Evolutionary conservation across 2,888 invertebrate genomes (phyloP).

Genomic region (Netelia virgata): DNA sequence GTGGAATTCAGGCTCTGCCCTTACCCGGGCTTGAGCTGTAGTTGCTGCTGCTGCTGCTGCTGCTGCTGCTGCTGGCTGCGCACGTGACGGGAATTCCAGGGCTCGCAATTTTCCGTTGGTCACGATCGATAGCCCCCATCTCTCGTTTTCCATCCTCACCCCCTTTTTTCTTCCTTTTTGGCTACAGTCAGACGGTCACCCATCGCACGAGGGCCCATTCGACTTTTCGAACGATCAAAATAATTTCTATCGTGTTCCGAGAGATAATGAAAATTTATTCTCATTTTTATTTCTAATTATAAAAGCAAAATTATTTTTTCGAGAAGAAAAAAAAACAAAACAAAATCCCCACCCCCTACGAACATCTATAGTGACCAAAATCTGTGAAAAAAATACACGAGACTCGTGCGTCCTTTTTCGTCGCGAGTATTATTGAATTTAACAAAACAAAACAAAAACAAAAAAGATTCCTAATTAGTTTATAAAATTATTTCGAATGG

Average conservation of each 20-base stretch:
- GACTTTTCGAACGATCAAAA: background rate
- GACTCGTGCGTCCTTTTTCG: background rate
- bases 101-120: slow-evolving; percentile 57
- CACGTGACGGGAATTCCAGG: slow-evolving; percentile 67
- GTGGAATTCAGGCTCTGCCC: slow-evolving; percentile 59
- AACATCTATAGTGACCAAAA: too few species aligned
- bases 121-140: slow-evolving; percentile 56
- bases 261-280: background rate
- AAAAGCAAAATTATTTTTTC: too few species aligned
- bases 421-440: background rate
- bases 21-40: slow-evolving; percentile 57
- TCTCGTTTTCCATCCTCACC: background rate
- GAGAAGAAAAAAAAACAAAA: too few species aligned
- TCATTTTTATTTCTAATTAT: too few species aligned
- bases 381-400: background rate
- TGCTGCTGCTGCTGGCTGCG: slow-evolving; percentile 67
- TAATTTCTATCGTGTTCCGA: background rate
- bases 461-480: background rate
- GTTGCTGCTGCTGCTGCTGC: slow-evolving; percentile 56
- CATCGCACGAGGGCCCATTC: background rate
- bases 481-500: background rate
- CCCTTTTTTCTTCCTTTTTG: slow-evolving; percentile 6
- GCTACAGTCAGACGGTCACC: background rate
- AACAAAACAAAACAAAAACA: background rate
- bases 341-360: too few species aligned